A percentile compares a stretch with the other conserved stretches of the same genome.
phyloP scores from a whole-genome alignment of 2,888 invertebrate species.

The Tricholauxania praeusta region DNA sequence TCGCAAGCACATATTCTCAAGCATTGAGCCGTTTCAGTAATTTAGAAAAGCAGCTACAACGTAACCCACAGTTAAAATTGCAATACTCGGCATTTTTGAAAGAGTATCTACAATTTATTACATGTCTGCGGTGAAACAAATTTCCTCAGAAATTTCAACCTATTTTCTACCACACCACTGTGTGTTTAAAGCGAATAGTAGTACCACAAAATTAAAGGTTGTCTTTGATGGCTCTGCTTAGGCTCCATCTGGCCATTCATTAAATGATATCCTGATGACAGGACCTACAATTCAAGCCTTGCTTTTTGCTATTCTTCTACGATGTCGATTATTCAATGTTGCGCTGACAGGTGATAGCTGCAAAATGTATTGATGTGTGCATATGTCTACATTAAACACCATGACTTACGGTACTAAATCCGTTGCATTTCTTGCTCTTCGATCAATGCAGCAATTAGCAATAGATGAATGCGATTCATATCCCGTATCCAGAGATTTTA shows the following conservation, averaged over 20 bases:
- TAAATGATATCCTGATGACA: conserved; percentile 25
- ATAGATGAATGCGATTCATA: conserved; percentile 9
- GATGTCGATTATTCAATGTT: conserved; percentile 20
- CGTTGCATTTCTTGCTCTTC: conserved; percentile 2
- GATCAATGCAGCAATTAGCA: conserved; percentile 22
- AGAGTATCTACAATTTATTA: conserved; percentile 33
- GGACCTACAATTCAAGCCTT: conserved; percentile 26
- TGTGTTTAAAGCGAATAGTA: conserved; percentile 24
- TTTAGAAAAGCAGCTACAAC: conserved; percentile 28
- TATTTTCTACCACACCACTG: conserved; percentile 39
- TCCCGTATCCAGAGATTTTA: conserved; percentile 36
- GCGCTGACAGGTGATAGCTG: conserved; percentile 30
- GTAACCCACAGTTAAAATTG: conserved; percentile 6
- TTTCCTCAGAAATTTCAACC: not conserved
- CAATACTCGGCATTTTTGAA: conserved; percentile 30
- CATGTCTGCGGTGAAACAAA: conserved; percentile 18
- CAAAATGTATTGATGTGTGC: conserved; percentile 33
- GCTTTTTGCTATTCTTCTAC: conserved; percentile 16
- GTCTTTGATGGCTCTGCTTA: conserved; percentile 25
- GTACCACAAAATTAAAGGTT: conserved; percentile 27
- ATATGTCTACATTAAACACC: conserved; percentile 16
- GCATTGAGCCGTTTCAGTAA: conserved; percentile 33
- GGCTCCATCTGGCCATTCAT: conserved; percentile 3
- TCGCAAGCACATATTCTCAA: conserved; percentile 39
- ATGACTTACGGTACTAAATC: conserved; percentile 30